phyloP scores from a whole-genome alignment of 2,888 invertebrate species.

The Notocelia uddmanniana region DNA sequence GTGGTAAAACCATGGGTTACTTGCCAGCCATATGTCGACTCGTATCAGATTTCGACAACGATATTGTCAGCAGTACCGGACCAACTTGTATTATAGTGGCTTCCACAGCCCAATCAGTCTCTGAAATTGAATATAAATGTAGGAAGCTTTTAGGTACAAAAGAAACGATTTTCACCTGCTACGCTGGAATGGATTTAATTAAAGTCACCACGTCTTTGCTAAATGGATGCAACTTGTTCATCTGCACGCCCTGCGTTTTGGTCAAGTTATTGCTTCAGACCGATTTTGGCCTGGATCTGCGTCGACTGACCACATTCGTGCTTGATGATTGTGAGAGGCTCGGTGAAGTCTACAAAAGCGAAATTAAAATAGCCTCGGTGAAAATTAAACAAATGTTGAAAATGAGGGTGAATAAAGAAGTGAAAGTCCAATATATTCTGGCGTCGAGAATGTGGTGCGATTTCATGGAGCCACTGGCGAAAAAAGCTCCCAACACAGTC shows the following conservation, averaged over 20 bases:
- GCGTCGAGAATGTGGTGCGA: slow-evolving; percentile 88
- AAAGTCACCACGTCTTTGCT: slow-evolving; percentile 77
- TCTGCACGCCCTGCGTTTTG: slow-evolving; percentile 88
- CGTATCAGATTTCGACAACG: slow-evolving; percentile 74
- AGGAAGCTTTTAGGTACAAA: slow-evolving; percentile 70
- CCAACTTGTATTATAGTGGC: slow-evolving; percentile 89
- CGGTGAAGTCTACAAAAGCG: slow-evolving; percentile 80
- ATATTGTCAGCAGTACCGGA: slow-evolving; percentile 75
- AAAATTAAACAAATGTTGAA: slow-evolving; percentile 77
- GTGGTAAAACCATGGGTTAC: slow-evolving; percentile 91
- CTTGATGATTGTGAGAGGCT: slow-evolving; percentile 90
- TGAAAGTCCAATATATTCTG: slow-evolving; percentile 85
- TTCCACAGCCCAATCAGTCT: slow-evolving; percentile 85
- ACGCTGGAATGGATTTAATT: slow-evolving; percentile 73
- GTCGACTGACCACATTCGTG: slow-evolving; percentile 88
- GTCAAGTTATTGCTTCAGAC: slow-evolving; percentile 73
- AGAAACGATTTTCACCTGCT: slow-evolving; percentile 70
- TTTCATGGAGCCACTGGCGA: slow-evolving; percentile 84
- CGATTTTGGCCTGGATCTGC: slow-evolving; percentile 83
- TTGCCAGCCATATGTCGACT: slow-evolving; percentile 88
- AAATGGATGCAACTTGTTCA: slow-evolving; percentile 89
- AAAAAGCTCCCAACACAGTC: slow-evolving; percentile 85
- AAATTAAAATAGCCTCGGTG: slow-evolving; percentile 73
- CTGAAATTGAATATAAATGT: slow-evolving; percentile 73
- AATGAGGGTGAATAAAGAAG: slow-evolving; percentile 70